These are phyloP conservation scores for Stramonita haemastoma DNA, from an alignment of 2,888 invertebrate genomes.

Conservation along the genomic window DNA sequence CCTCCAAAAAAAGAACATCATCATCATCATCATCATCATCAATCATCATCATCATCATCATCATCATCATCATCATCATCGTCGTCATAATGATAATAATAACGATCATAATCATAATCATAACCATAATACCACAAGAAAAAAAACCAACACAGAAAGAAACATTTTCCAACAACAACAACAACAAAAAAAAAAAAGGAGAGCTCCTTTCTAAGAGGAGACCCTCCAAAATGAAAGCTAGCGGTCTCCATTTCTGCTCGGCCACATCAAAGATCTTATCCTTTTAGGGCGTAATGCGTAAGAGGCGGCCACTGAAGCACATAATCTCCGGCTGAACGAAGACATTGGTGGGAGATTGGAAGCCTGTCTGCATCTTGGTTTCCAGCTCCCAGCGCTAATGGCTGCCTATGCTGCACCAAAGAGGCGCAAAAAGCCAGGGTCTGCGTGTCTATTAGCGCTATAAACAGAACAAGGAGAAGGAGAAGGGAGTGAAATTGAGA, in stretches of 20 bases:
- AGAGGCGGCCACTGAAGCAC: slow-evolving; percentile 20
- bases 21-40: too few relatives aligned
- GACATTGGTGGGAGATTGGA: slow-evolving; percentile 24
- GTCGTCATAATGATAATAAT: too few relatives aligned
- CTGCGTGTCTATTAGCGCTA: slow-evolving; percentile 10
- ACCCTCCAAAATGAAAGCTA: neutral
- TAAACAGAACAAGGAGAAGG: slow-evolving; percentile 4
- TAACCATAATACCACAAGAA: too few relatives aligned
- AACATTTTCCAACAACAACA: too few relatives aligned
- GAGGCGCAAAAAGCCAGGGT: neutral
- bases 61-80: too few relatives aligned
- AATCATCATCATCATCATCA: too few relatives aligned
- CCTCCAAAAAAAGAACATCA: too few relatives aligned
- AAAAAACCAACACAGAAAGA: too few relatives aligned
- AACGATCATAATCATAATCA: too few relatives aligned
- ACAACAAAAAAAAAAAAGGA: too few relatives aligned
- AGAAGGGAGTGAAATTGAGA: neutral
- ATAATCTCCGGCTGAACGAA: slow-evolving; percentile 8
- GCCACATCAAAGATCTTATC: slow-evolving; percentile 19
- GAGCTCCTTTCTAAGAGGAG: too few relatives aligned
- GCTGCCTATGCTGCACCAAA: neutral
- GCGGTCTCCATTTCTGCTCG: neutral
- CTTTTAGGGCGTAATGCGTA: slow-evolving; percentile 10
- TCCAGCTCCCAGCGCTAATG: slow-evolving; percentile 2
- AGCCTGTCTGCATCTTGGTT: slow-evolving; percentile 16